Evolutionary conservation across 1,140 invertebrate genomes (phyloP), one percentile per base, ranked within the genome.

Genomic region (Drosophila rhopaloa): DNA sequence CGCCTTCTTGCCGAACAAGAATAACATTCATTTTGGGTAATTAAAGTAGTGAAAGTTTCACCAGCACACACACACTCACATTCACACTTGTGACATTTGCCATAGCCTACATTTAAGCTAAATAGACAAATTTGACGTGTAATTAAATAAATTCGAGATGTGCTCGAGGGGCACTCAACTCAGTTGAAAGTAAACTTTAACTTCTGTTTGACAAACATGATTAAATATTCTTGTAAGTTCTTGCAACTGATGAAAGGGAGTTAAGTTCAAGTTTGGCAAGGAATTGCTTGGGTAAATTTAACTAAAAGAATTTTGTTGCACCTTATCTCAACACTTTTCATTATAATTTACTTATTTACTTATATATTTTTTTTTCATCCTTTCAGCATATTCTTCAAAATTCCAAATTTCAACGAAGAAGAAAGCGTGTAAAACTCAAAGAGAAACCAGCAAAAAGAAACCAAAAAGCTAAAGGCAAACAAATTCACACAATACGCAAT

Each of bases 401-500:
- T 86, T 86, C 83, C 81, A 86, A 86, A 86, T 86, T 86, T 86
- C 83, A 83, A 90, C 84, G 77, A 89, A 85, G 81, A 90, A 90
- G 81, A 90, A 90, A 89, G 86, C 86, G 85, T 90, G 84, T 89
- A 66, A 89, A 89, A 89, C 85, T 90, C 54, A 89, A 89, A 88
- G 81, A 73, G 70, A 88, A 75, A 70, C 50, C 65, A 38, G 50
- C 56, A 74, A 72, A 66, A 50, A 48, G 37, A 75, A 76, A 76
- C 73, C 73, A 76, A 76, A 79, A 76, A 71, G 27, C 37, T 43
- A 43, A 70, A 41, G 37, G 63, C 50, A 70, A 48, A 40, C 4
- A 29, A 53, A 53, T 53, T 53, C 76, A 46, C 44, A 74, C 35
- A 57, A 41, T 48, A 66, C 74, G 62, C 82, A 90, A 84, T 90